Conservation (phyloP, 2,797 vertebrate genomes). For the Gymnopithys bicolor region DNA sequence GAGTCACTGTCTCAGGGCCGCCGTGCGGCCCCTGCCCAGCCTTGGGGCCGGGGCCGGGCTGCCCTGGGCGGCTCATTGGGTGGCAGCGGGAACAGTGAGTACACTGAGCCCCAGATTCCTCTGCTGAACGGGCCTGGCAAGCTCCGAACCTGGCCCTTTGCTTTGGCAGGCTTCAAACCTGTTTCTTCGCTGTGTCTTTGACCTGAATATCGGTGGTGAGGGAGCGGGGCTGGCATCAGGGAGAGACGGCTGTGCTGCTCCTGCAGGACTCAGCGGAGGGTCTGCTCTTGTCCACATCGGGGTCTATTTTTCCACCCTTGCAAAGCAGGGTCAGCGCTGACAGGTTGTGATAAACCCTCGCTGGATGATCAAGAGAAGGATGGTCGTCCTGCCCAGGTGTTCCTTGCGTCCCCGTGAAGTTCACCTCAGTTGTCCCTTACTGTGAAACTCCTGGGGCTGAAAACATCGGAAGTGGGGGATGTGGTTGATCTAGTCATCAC, state of each 20-base stretch:
- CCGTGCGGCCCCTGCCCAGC: background rate
- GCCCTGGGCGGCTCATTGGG: background rate
- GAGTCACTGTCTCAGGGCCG: background rate
- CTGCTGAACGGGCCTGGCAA: background rate
- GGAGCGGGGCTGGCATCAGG: background rate
- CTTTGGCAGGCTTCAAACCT: background rate
- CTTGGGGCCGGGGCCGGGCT: background rate
- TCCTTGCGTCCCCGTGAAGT: rapidly evolving
- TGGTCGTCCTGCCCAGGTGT: background rate
- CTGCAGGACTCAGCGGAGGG: background rate
- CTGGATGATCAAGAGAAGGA: background rate
- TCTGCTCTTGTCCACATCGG: background rate
- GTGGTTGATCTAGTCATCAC: background rate
- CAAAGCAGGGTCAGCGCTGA: background rate
- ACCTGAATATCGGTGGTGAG: background rate
- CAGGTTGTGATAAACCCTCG: rapidly evolving
- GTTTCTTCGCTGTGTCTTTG: background rate
- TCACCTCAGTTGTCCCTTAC: background rate
- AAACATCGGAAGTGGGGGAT: background rate
- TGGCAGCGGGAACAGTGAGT: background rate
- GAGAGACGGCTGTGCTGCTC: background rate
- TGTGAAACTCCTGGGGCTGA: background rate
- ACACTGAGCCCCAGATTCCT: background rate
- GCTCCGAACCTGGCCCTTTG: background rate
- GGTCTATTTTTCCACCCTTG: background rate